Conservation (phyloP, 2,888 invertebrate genomes). For the Lissonota sp. region DNA sequence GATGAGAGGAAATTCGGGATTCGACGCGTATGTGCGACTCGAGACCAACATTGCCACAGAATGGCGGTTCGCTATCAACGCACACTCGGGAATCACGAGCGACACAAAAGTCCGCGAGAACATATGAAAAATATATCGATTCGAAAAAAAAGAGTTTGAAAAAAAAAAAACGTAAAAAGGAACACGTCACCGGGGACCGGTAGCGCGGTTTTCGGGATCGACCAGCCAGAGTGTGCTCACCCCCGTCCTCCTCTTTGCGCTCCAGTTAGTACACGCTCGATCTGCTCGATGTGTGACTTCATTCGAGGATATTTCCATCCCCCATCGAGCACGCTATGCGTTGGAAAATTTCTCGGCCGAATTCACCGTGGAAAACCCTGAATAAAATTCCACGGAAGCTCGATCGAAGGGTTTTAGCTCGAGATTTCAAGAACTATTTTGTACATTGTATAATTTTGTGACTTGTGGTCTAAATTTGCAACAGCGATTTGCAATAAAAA, state of each 20-base stretch:
- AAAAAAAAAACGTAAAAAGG: slow-evolving; percentile 9
- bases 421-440: too few relatives aligned
- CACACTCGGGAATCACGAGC: not conserved
- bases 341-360: slow-evolving; percentile 17
- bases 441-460: too few relatives aligned
- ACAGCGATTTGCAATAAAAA: too few relatives aligned
- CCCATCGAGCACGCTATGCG: slow-evolving; percentile 9
- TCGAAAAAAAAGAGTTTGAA: slow-evolving; percentile 3
- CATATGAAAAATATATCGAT: not conserved
- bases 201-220: slow-evolving; percentile 62
- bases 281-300: slow-evolving; percentile 53
- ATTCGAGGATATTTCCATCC: slow-evolving; percentile 7
- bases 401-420: not conserved
- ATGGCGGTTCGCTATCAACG: not conserved
- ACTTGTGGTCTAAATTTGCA: too few relatives aligned
- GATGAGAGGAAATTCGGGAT: slow-evolving; percentile 5
- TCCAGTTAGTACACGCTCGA: slow-evolving; percentile 57
- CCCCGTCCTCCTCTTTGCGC: slow-evolving; percentile 45
- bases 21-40: slow-evolving; percentile 31
- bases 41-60: slow-evolving; percentile 57
- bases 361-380: not conserved
- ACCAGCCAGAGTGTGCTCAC: slow-evolving; percentile 43
- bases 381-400: not conserved
- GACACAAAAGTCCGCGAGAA: slow-evolving; percentile 9
- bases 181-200: slow-evolving; percentile 45